Base-by-base conservation (phyloP, 2,888 invertebrate genomes). In the Lymantria monacha region DNA sequence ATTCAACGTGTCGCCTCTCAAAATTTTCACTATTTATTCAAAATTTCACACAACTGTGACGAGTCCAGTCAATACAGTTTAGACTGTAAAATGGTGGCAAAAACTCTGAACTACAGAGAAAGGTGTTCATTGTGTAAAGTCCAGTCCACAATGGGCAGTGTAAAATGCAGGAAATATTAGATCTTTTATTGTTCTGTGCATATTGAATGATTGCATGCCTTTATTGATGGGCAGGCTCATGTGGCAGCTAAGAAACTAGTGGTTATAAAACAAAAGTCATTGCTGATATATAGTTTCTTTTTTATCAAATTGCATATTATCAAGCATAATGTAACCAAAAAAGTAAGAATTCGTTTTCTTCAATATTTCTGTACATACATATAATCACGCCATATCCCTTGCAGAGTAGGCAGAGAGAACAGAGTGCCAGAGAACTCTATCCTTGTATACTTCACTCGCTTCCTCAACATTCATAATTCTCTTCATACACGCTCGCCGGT, bases 31-130 rank as follows among this genome's bases (percentile, higher is more conserved):
- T 50, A 63, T 60, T 42, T 56, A 59, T 61, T 60, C 57, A 56
- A 55, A 57, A 59, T 61, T 56, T 57, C 47, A 42, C 41, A 48
- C 45, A 48, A 49, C 59, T 55, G 45, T 64, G 59, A 59, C 61
- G 65, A 64, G 53, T 53, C 66, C 60, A 58, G 63, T 71, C 74
- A 71, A 78, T 80, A 76, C 76, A 73, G 75, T 81, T 76, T 77
- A 63, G 63, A 70, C 61, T 67, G 67, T 74, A 71, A 71, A 79
- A 70, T 75, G 65, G 70, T 70, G 69, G 79, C 79, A 83, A 84
- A 83, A 84, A 83, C 77, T 66, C 58, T 53, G 66, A 69, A 60
- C 22, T 43, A 40, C 45, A 51, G 52, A 53, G 61, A 59, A 60
- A 64, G 62, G 53, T 51, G 52, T 55, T 63, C 62, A 70, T 76